Evolutionary conservation across 23 tunicate genomes (phyloP).

Genomic region (Styela plicata): DNA sequence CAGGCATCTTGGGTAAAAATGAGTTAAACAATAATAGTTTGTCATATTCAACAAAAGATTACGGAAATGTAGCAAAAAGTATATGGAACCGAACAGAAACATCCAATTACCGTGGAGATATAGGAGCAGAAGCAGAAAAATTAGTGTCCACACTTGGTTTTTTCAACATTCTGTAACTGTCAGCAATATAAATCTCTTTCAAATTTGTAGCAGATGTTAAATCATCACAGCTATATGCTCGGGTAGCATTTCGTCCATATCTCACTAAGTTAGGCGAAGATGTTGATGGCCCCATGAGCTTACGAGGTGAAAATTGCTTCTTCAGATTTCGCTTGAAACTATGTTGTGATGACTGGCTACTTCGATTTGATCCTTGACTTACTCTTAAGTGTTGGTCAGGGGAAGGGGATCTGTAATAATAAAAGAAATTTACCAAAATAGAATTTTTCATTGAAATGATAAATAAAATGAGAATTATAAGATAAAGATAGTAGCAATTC

Average conservation of each 20-base stretch:
- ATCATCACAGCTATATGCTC: slow-evolving; percentile 1
- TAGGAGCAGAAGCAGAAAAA: slow-evolving; percentile 3
- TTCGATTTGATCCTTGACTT: neutral
- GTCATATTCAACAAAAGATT: too few species aligned
- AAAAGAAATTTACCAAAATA: neutral
- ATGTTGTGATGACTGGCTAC: neutral
- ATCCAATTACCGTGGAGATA: slow-evolving; percentile 3
- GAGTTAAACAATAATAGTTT: too few species aligned
- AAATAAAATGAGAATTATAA: too few species aligned
- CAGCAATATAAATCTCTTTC: neutral
- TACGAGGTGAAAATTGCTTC: neutral
- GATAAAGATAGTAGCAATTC: too few species aligned
- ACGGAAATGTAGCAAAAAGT: neutral
- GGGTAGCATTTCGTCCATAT: slow-evolving; percentile 1
- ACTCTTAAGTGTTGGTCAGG: neutral
- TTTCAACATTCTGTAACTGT: slow-evolving; percentile 17
- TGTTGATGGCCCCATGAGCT: neutral
- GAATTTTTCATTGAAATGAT: too few species aligned
- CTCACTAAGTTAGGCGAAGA: neutral
- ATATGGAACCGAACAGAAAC: neutral
- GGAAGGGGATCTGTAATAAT: neutral
- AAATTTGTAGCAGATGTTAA: neutral
- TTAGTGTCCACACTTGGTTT: neutral
- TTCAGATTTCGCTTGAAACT: neutral
- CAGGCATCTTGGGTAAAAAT: too few species aligned